Base-by-base conservation (phyloP, 2,888 invertebrate species). In the Drosophila neoperkinsi region DNA sequence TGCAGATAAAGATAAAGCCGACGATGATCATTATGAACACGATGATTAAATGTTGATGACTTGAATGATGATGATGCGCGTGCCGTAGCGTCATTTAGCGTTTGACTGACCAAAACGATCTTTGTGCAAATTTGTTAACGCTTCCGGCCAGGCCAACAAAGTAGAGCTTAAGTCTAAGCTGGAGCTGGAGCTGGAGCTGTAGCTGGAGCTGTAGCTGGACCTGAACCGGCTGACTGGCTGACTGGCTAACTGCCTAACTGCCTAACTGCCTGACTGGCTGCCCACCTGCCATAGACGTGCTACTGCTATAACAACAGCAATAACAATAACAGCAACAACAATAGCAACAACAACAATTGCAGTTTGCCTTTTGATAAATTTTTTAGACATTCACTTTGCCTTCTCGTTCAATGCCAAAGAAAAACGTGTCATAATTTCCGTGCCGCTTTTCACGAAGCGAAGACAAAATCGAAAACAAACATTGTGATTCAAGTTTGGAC, bases 391-490 rank as follows among this genome's bases (percentile, higher is more conserved):
- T 84, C 84, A 84, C 84, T 84, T 84, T 82, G 64, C 64, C 87
- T 76, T 72, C 71, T 51, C 66, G 66, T 63, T 86, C 88, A 86
- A 88, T 88, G 83, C 83, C 86, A 88, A 73, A 62, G 83, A 85
- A 83, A 88, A 82, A 74, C 84, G 70, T 77, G 62, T 84, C 80
- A 84, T 79, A 82, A 84, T 84, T 87, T 84, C 90, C 88, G 78
- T 58, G 59, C 65, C 43, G 82, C 71, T 79, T 75, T 82, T 65
- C 65, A 58, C 71, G 53, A 33, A 49, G 51, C 57, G 30, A 50
- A 49, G 13, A 30, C 36, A 41, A 28, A 53, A n/a, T 0, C 52
- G 31, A 38, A 58, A 36, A 36, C 18, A 38, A 36, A 59, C 43
- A 59, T 51, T 68, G 21, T n/a, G 33, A 31, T 55, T 55, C 49